These are phyloP conservation scores for Acrobasis suavella DNA, from an alignment of 2,888 invertebrate species.

Conservation along the genomic window DNA sequence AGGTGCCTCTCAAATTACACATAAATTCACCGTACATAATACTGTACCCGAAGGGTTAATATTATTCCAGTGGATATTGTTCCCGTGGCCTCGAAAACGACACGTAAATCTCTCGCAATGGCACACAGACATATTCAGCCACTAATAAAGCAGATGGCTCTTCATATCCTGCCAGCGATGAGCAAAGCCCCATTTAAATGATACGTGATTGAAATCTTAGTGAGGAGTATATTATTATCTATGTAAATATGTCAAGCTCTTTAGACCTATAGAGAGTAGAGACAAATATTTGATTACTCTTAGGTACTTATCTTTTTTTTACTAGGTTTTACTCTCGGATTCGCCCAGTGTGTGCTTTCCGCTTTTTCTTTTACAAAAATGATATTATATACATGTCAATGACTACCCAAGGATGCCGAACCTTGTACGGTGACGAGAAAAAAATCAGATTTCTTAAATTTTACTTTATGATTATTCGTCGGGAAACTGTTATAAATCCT, in stretches of 20 bases:
- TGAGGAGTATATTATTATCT: slow-evolving; percentile 28
- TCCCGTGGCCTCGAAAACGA: slow-evolving; percentile 7
- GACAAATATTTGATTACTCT: too few relatives aligned
- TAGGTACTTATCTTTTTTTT: too few relatives aligned
- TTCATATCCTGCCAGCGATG: slow-evolving; percentile 31
- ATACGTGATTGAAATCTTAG: slow-evolving; percentile 40
- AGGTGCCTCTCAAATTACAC: neutral
- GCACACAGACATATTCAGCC: slow-evolving; percentile 29
- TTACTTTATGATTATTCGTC: too few relatives aligned
- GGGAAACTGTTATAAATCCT: too few relatives aligned
- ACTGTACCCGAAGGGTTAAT: slow-evolving; percentile 2
- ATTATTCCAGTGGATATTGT: slow-evolving; percentile 8
- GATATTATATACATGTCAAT: too few relatives aligned
- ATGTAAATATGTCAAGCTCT: slow-evolving; percentile 19
- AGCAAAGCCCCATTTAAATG: slow-evolving; percentile 33
- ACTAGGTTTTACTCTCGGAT: too few relatives aligned
- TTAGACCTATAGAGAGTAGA: neutral
- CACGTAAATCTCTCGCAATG: slow-evolving; percentile 16
- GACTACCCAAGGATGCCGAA: too few relatives aligned
- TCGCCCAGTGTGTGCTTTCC: too few relatives aligned
- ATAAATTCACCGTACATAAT: slow-evolving; percentile 11
- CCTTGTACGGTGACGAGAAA: too few relatives aligned
- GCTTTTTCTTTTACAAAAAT: too few relatives aligned
- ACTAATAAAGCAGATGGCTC: slow-evolving; percentile 31
- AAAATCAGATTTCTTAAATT: too few relatives aligned